phyloP scores from a whole-genome alignment of 2,888 invertebrate species.

The Druceiella hillmani region DNA sequence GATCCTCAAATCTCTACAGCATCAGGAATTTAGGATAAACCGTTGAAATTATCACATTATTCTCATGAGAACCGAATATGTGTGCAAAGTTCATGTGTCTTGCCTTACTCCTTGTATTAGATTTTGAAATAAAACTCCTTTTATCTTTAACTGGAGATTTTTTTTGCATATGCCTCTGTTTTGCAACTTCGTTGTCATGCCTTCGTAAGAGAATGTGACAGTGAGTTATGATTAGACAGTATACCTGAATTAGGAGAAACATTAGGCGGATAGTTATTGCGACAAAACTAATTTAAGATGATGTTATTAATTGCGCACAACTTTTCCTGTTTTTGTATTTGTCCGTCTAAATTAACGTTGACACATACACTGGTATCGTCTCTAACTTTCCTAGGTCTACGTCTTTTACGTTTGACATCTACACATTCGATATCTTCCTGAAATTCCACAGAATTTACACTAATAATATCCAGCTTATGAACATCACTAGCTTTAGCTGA shows the following conservation, averaged over 20 bases:
- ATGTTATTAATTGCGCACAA: conserved; percentile 31
- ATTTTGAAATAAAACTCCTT: conserved; percentile 42
- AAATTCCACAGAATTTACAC: conserved; percentile 47
- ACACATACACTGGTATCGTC: conserved; percentile 12
- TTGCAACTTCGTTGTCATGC: conserved; percentile 38
- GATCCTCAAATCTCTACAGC: too few relatives aligned
- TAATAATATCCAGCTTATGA: conserved; percentile 41
- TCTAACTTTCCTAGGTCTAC: conserved; percentile 51
- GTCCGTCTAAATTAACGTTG: conserved; percentile 31
- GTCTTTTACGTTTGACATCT: conserved; percentile 50
- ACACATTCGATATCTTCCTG: conserved; percentile 45
- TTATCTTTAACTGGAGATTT: conserved; percentile 38
- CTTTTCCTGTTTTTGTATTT: conserved; percentile 42
- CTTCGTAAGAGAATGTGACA: conserved; percentile 60
- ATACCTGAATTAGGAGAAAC: conserved; percentile 92
- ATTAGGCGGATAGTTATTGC: conserved; percentile 52
- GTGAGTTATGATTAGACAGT: conserved; percentile 75
- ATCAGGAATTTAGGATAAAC: too few relatives aligned
- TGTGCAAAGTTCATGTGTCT: too few relatives aligned
- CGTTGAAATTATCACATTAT: too few relatives aligned
- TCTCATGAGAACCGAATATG: too few relatives aligned
- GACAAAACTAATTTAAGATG: conserved; percentile 49
- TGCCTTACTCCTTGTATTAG: conserved; percentile 39
- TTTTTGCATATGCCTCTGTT: conserved; percentile 36
- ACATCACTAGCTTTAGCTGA: conserved; percentile 31